Conservation (phyloP, 2,888 invertebrate species). For the Drosophila anomalata region DNA sequence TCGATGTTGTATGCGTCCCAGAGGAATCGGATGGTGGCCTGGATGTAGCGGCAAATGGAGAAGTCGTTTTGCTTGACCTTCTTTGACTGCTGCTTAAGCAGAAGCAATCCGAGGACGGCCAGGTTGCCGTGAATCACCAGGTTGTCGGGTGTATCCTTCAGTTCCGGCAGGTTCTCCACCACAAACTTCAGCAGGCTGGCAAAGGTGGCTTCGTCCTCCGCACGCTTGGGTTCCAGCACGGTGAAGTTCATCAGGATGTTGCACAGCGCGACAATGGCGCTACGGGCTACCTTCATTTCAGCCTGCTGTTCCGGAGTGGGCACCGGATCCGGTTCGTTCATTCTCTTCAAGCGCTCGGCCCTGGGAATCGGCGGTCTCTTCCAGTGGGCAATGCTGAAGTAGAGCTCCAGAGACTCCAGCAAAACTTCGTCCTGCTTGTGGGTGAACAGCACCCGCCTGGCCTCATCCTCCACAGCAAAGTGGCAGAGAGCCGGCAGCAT, state of each 20-base stretch:
- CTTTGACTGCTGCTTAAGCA: constrained; percentile 92
- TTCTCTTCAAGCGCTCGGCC: constrained; percentile 90
- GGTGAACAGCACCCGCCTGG: constrained; percentile 91
- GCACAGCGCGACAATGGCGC: constrained; percentile 94
- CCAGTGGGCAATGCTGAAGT: constrained; percentile 94
- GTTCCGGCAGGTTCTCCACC: constrained; percentile 92
- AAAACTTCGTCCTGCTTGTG: constrained; percentile 92
- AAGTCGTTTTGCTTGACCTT: constrained; percentile 94
- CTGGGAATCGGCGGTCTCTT: constrained; percentile 92
- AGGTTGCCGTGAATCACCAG: constrained; percentile 93
- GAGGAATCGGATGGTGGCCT: constrained; percentile 93
- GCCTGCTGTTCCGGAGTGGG: constrained; percentile 90
- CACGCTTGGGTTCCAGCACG: constrained; percentile 93
- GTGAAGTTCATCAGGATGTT: constrained; percentile 97
- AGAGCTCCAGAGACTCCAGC: constrained; percentile 91
- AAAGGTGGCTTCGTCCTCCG: constrained; percentile 91
- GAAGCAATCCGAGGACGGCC: constrained; percentile 91
- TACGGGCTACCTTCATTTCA: constrained; percentile 93
- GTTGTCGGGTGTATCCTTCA: constrained; percentile 93
- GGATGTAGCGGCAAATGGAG: constrained; percentile 94
- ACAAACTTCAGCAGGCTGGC: constrained; percentile 93
- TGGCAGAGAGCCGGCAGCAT: constrained; percentile 96
- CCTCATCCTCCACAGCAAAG: constrained; percentile 94
- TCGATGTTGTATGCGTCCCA: constrained; percentile 97
- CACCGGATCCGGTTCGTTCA: constrained; percentile 90